Evolutionary conservation across 1,140 invertebrate species (phyloP), one percentile per base, ranked within the genome.

Genomic region (Musca domestica): DNA sequence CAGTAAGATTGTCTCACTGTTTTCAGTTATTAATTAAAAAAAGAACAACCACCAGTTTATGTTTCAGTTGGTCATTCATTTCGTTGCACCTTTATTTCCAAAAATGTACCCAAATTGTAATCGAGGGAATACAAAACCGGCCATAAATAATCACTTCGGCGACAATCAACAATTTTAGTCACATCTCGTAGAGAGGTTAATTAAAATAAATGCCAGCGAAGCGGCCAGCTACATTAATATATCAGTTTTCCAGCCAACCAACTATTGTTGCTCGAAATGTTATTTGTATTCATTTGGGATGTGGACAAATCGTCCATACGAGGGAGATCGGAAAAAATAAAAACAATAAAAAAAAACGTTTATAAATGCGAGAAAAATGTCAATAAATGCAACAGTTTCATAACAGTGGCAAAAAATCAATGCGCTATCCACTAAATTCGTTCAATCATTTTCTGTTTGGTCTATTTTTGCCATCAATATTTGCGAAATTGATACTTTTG

Each of bases 301-400:
- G 34, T 41, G 6, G 34, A 12, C 12, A 10, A 7, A 41, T 41
- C 47, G 27, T 14, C 54, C 20, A 67, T 48, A 61, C 47, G 17
- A 19, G 22, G 17, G 56, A 51, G 48, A 52, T 34, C 41, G 19
- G 46, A 49, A 51, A 63, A 41, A 70, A 27, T 9, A 61, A 30
- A 10, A 34, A 12, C 47, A 30, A 49, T 34, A 41, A 70, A 70
- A 68, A 52, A 68, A 68, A 72, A 72, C 47, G 15, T 65, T 15
- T 34, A 14, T 34, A 64, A 25, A 76, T 76, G 76, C 76, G 76
- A 77, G 76, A 77, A 77, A 77, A 77, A 74, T 74, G 72, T 73
- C 76, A 77, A 77, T 77, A 77, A 77, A 77, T 77, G 76, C 76
- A 76, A 76, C 76, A 77, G 74, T 48, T 74, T 76, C 77, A 77